phyloP scores from a whole-genome alignment of 2,113 vertebrate species.

The Elgaria multicarinata region DNA sequence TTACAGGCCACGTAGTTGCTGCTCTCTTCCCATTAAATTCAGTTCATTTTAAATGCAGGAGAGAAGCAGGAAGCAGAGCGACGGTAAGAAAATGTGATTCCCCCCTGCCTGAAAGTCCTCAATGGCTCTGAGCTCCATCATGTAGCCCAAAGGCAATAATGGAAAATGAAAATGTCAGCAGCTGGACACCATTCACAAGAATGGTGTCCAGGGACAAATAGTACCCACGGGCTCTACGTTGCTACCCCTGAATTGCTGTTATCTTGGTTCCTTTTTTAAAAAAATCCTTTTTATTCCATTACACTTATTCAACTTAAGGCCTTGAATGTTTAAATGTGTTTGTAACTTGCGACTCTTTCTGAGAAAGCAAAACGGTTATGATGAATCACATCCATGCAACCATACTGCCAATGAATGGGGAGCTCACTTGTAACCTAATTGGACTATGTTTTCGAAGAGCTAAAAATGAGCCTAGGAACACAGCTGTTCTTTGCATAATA shows the following conservation, averaged over 20 bases:
- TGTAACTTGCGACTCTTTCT: neutral
- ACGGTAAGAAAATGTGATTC: no score
- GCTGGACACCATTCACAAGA: no score
- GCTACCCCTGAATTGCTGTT: neutral
- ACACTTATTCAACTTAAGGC: neutral
- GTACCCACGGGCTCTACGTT: no score
- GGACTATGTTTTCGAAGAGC: slow-evolving; percentile 14
- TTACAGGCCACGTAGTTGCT: no score
- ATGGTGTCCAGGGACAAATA: no score
- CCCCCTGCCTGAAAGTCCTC: no score
- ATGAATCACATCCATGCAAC: neutral
- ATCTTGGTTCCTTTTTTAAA: neutral
- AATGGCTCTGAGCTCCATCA: no score
- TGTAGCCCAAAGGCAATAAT: no score
- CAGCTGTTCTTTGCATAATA: neutral
- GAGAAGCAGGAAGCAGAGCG: no score
- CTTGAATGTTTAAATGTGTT: neutral
- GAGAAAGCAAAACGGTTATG: neutral
- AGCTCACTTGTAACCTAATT: neutral
- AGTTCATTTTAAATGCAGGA: no score
- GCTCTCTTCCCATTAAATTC: no score
- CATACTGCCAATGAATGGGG: neutral
- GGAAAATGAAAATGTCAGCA: no score
- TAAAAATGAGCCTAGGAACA: neutral
- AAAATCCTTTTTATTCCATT: neutral